These are phyloP conservation scores for Chaetops frenatus DNA, from an alignment of 2,113 vertebrate genomes.

Conservation along the genomic window DNA sequence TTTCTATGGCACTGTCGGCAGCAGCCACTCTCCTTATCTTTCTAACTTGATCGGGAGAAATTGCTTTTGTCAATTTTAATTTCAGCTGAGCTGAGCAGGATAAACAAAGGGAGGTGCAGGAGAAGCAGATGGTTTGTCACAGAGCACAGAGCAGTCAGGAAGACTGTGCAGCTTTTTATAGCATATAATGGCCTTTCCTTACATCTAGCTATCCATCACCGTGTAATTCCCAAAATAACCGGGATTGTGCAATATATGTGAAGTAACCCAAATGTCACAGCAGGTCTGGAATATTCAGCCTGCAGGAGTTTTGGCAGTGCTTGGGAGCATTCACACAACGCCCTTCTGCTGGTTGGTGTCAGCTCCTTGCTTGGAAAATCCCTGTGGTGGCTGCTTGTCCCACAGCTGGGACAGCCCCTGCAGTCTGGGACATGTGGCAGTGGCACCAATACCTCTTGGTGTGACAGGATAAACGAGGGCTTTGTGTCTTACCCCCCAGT, in stretches of 20 bases:
- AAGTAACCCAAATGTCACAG: background rate
- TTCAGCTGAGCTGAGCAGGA: constrained; percentile 46
- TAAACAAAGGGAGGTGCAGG: constrained; percentile 38
- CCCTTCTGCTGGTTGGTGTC: rapidly evolving
- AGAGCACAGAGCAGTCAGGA: constrained; percentile 42
- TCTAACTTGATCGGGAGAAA: constrained; percentile 36
- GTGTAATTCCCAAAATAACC: constrained; percentile 29
- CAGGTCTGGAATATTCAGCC: background rate
- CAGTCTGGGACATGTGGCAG: background rate
- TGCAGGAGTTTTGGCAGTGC: background rate
- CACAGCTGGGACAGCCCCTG: background rate
- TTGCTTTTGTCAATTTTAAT: constrained; percentile 64
- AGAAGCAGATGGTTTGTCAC: constrained; percentile 57
- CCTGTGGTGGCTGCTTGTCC: rapidly evolving
- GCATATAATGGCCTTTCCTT: constrained; percentile 31
- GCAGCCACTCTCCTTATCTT: background rate
- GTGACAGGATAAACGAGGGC: rapidly evolving
- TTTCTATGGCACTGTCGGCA: constrained; percentile 17
- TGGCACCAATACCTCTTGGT: rapidly evolving
- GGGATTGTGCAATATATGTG: background rate
- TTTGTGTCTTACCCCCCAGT: background rate
- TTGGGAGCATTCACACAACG: background rate
- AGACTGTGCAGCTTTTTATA: constrained; percentile 48
- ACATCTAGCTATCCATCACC: constrained; percentile 12
- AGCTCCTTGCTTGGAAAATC: background rate